phyloP scores from a whole-genome alignment of 2,888 invertebrate genomes.

The Timema cristinae region DNA sequence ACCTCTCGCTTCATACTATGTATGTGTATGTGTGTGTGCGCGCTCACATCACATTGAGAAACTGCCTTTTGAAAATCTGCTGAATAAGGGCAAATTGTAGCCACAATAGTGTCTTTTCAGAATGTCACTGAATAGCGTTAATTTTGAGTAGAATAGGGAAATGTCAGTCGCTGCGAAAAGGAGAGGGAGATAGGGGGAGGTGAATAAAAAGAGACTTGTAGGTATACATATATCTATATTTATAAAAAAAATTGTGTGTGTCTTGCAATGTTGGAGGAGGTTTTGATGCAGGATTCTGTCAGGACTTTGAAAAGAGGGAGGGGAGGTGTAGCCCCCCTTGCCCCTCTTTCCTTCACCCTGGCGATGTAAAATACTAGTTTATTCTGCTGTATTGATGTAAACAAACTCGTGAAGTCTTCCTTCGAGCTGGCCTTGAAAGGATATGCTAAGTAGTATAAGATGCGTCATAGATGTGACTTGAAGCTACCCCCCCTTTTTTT shows the following conservation, averaged over 20 bases:
- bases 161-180: conserved; percentile 22
- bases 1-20: conserved; percentile 4
- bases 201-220: conserved; percentile 17
- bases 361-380: conserved; percentile 28
- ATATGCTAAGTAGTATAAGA: conserved; percentile 27
- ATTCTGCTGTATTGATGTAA: conserved; percentile 32
- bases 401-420: conserved; percentile 30
- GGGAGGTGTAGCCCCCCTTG: conserved; percentile 9
- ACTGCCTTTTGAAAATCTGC: conserved; percentile 33
- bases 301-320: conserved; percentile 16
- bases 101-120: conserved; percentile 36
- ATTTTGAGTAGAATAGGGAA: conserved; percentile 34
- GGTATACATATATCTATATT: no score
- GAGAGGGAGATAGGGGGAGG: conserved; percentile 18
- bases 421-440: conserved; percentile 27
- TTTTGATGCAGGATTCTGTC: conserved; percentile 1
- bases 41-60: conserved; percentile 22
- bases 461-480: no score
- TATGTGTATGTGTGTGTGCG: neutral
- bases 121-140: conserved; percentile 36
- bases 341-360: neutral
- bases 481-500: no score
- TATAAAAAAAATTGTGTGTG: neutral
- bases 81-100: conserved; percentile 35
- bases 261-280: conserved; percentile 21